Percentiles rank a stretch among this genome's conserved stretches.
These are phyloP conservation scores for Pelecanoides urinatrix DNA, from an alignment of 2,113 vertebrate genomes.

Conservation along the genomic window DNA sequence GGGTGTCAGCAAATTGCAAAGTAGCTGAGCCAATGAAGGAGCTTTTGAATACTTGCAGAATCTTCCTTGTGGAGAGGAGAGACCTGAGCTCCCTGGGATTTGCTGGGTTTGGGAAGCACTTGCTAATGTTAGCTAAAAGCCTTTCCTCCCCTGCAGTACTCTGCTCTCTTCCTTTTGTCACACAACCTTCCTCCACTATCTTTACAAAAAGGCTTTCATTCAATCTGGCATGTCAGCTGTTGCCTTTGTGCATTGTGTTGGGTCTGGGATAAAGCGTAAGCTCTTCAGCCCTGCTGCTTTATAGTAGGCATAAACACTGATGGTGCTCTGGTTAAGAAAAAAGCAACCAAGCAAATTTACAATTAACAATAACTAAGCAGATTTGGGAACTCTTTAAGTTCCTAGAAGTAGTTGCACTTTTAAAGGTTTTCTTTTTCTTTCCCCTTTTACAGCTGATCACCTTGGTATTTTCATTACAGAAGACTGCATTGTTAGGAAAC, in stretches of 20 bases:
- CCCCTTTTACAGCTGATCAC: neutral
- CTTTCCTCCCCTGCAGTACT: neutral
- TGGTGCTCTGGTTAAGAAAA: neutral
- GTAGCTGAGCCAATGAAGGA: neutral
- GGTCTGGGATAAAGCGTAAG: neutral
- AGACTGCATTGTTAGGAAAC: neutral
- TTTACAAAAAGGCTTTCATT: slow-evolving; percentile 23
- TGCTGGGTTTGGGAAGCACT: neutral
- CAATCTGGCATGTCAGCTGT: slow-evolving; percentile 45
- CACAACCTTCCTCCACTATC: neutral
- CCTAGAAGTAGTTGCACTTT: neutral
- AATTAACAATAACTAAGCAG: neutral
- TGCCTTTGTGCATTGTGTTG: slow-evolving; percentile 49
- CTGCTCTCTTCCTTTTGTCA: neutral
- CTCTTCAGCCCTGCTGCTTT: slow-evolving; percentile 18
- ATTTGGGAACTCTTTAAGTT: neutral
- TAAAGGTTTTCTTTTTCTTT: neutral
- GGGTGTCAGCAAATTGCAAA: neutral
- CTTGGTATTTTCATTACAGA: neutral
- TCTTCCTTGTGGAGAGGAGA: neutral
- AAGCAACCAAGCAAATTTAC: neutral
- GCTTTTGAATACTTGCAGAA: neutral
- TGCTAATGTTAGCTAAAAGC: neutral
- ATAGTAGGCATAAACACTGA: neutral
- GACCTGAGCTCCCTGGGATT: neutral